A percentile compares a stretch with the other conserved stretches of the same genome.
Evolutionary conservation across 2,797 vertebrate genomes (phyloP).

Genomic region (Chelon auratus): DNA sequence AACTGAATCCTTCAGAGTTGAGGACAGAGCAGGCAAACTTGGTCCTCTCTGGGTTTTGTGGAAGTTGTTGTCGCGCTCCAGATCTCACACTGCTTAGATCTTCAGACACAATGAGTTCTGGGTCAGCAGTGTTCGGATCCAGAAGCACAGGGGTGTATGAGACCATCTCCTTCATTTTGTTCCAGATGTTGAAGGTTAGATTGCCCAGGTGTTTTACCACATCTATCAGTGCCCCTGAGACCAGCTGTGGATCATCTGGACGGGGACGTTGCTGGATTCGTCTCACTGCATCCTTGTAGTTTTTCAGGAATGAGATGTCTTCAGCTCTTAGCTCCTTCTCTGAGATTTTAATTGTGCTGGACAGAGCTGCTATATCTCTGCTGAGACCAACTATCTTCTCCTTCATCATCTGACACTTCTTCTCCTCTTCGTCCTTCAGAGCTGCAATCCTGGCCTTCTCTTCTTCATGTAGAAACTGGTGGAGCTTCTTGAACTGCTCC

Average conservation of each 20-base stretch:
- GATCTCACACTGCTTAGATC: conserved; percentile 41
- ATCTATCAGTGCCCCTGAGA: conserved; percentile 57
- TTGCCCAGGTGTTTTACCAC: conserved; percentile 62
- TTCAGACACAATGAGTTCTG: conserved; percentile 23
- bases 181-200: conserved; percentile 27
- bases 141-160: conserved; percentile 58
- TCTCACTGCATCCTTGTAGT: conserved; percentile 37
- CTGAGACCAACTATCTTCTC: conserved; percentile 29
- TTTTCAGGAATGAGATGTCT: conserved; percentile 49
- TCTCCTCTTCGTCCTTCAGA: conserved; percentile 49
- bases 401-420: conserved; percentile 37
- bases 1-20: conserved; percentile 46
- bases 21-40: conserved; percentile 45
- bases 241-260: conserved; percentile 29
- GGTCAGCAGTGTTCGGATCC: conserved; percentile 58
- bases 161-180: neutral
- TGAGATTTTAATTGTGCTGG: conserved; percentile 29
- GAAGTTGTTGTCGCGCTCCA: conserved; percentile 4
- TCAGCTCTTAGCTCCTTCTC: conserved; percentile 40
- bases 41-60: conserved; percentile 45
- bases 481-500: conserved; percentile 10
- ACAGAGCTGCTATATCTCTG: conserved; percentile 41
- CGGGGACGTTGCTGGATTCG: conserved; percentile 35
- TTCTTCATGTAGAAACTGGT: conserved; percentile 46
- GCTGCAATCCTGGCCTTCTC: conserved; percentile 50